Percentiles rank a stretch among this genome's conserved stretches.
Evolutionary conservation across 2,113 vertebrate species (phyloP).

Genomic region (Clarias gariepinus): DNA sequence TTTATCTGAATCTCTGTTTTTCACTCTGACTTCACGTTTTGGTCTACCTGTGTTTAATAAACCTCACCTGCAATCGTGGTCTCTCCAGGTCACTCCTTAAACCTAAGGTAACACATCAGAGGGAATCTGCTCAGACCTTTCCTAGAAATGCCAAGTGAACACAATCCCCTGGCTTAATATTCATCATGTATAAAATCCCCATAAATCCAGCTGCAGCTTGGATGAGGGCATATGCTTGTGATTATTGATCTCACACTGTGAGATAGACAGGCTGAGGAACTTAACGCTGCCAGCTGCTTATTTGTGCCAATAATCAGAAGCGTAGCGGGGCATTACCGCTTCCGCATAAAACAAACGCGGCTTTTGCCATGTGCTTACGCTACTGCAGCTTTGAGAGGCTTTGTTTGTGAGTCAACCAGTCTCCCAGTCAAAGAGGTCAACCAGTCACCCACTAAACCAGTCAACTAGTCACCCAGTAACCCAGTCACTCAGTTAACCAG

Average conservation of each 20-base stretch:
- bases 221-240: constrained; percentile 11
- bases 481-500: too few species aligned
- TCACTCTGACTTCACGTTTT: background rate
- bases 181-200: background rate
- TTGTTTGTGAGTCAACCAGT: background rate
- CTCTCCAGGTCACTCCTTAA: background rate
- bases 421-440: too few species aligned
- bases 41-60: too few species aligned
- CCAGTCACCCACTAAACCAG: too few species aligned
- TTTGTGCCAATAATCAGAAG: constrained; percentile 1
- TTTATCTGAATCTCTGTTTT: background rate
- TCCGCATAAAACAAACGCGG: constrained; percentile 15
- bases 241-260: constrained; percentile 19
- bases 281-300: constrained; percentile 12
- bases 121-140: background rate
- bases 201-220: background rate
- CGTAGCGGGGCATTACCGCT: background rate
- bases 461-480: too few species aligned
- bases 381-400: background rate
- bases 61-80: too few species aligned
- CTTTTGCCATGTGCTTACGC: background rate
- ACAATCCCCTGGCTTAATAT: background rate
- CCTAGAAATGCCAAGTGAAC: background rate
- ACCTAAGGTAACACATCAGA: background rate
- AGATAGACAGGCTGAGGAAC: constrained; percentile 4